Base-by-base conservation (phyloP, 2,113 vertebrate species). In the Megaceryle torquata region DNA sequence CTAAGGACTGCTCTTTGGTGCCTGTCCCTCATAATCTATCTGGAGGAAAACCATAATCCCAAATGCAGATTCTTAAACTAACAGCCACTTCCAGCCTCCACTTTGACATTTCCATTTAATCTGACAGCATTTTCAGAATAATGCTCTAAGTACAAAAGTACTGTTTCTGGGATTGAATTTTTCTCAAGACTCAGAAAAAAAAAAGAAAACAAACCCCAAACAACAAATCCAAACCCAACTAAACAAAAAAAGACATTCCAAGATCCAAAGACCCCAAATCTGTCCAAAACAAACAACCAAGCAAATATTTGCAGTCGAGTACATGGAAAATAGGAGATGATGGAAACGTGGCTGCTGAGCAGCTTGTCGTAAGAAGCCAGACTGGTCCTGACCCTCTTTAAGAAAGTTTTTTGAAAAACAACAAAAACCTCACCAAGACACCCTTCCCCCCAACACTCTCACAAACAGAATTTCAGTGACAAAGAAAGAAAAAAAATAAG, bases 271-370 rank as follows among this genome's bases (percentile, higher is more conserved):
- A 77, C 31, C 13, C 39, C 56, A 64, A 57, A 87, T 64, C 15
- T 33, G 26, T 65, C 63, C 79, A 95, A 94, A 94, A 88, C 37
- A 91, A 95, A 93, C 43, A 89, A 64, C 50, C 77, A 79, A 91
- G 26, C 21, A 65, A 63, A 57, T 46, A 63, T 16, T 70, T 67
- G 82, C 70, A 79, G 48, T 76, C 2, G 1, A 81, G 77, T 8
- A 88, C 59, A 33, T 33, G 10, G 39, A 94, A 92, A 93, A 83
- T 12, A 76, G 2, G 7, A 76, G 59, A 82, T 0, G 4, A 86
- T 37, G 88, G 59, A 84, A 86, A 64, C 0, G 10, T 25, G 67
- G 71, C n/a, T 70, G 60, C 15, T 65, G 51, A 93, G 83, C 21
- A 84, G 15, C 35, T 63, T 63, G 25, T 64, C 1, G 1, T 29